These are phyloP conservation scores for Sympetrum striolatum DNA, from an alignment of 2,888 invertebrate genomes.

Conservation along the genomic window DNA sequence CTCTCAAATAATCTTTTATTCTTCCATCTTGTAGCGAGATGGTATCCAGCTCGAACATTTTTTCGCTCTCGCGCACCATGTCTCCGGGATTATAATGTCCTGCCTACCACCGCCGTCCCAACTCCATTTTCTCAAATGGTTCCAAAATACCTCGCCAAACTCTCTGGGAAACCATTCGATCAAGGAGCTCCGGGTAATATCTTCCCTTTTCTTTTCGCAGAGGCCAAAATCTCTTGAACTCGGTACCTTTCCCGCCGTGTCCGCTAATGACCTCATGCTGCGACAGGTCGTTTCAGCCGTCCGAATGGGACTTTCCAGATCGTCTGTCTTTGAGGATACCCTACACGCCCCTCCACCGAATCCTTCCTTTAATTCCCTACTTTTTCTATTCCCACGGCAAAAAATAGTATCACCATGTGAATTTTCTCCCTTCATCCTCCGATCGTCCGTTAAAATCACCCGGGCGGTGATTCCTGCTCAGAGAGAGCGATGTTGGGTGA, in stretches of 20 bases:
- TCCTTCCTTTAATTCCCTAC: neutral
- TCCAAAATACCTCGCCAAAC: neutral
- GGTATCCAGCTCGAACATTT: neutral
- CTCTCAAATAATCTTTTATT: neutral
- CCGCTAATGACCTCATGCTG: conserved; percentile 40
- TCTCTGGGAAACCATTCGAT: neutral
- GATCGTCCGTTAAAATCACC: neutral
- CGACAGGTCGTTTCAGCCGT: conserved; percentile 8
- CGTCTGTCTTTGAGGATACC: neutral
- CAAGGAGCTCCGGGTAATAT: neutral
- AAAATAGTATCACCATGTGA: neutral
- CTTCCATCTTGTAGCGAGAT: neutral
- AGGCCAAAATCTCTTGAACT: conserved; percentile 25
- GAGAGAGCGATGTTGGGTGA: neutral
- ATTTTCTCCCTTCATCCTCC: neutral
- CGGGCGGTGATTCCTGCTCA: neutral
- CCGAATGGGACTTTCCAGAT: neutral
- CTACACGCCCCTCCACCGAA: neutral
- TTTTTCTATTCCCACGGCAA: neutral
- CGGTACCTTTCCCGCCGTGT: conserved; percentile 13
- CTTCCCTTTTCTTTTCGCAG: neutral
- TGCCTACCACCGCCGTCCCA: neutral
- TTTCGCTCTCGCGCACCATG: neutral
- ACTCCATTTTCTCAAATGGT: neutral
- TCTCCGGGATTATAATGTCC: too few relatives aligned